A percentile compares a stretch with the other conserved stretches of the same genome.
These are phyloP conservation scores for Prenolepis imparis DNA, from an alignment of 2,888 invertebrate species.

Conservation along the genomic window DNA sequence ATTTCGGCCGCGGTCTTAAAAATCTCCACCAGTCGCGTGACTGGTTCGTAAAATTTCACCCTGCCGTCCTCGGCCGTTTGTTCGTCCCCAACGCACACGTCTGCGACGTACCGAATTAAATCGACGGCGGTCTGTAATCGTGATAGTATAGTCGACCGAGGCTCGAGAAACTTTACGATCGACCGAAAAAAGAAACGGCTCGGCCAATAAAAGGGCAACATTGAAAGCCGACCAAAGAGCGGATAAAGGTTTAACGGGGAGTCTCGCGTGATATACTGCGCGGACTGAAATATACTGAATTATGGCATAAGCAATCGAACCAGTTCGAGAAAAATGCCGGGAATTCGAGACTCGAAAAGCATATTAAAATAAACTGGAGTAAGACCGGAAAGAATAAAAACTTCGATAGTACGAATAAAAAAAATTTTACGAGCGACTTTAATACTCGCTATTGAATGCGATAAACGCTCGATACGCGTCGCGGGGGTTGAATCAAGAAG, in stretches of 20 bases:
- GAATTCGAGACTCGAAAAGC: background rate
- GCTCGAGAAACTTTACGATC: constrained; percentile 43
- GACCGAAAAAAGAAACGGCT: constrained; percentile 46
- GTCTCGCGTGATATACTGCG: constrained; percentile 44
- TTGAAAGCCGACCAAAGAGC: constrained; percentile 27
- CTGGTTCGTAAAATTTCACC: constrained; percentile 45
- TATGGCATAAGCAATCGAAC: constrained; percentile 14
- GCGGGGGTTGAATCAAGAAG: constrained; percentile 10
- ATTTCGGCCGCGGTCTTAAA: constrained; percentile 68
- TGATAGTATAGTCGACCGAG: constrained; percentile 21
- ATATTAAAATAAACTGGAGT: background rate
- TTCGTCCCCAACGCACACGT: constrained; percentile 10
- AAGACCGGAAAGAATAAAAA: background rate
- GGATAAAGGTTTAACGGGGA: constrained; percentile 44
- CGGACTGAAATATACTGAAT: background rate
- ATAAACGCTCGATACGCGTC: constrained; percentile 12
- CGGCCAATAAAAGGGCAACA: constrained; percentile 9
- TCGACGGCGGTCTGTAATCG: constrained; percentile 36
- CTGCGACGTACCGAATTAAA: constrained; percentile 45
- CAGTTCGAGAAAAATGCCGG: background rate
- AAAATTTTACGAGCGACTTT: background rate
- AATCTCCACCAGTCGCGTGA: constrained; percentile 28
- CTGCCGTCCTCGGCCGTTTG: background rate
- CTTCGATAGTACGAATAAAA: background rate
- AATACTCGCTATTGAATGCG: constrained; percentile 16